phyloP scores from a whole-genome alignment of 2,888 invertebrate species.

The Hirtodrosophila trivittata region DNA sequence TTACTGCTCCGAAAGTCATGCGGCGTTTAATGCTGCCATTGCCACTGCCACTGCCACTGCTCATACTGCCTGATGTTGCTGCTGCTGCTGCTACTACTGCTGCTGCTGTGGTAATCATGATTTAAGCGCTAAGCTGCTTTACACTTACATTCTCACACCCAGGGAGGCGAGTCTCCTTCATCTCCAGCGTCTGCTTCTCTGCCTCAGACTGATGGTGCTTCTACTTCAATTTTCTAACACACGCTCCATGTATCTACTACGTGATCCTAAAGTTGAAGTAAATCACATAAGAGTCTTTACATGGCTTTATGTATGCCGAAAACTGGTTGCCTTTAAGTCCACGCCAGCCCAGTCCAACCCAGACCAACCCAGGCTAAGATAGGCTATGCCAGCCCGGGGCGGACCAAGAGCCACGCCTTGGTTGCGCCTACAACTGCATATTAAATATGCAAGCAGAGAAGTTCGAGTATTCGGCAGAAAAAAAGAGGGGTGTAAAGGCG shows the following conservation, averaged over 20 bases:
- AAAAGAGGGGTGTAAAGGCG: slow-evolving; percentile 38
- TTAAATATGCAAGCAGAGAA: slow-evolving; percentile 42
- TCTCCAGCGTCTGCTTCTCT: background rate
- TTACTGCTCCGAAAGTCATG: slow-evolving; percentile 62
- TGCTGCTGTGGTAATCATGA: slow-evolving; percentile 67
- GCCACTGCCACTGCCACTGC: background rate
- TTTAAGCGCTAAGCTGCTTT: slow-evolving; percentile 66
- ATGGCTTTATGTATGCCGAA: slow-evolving; percentile 3
- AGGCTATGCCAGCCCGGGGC: background rate
- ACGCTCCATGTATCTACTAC: slow-evolving; percentile 35
- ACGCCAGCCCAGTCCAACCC: background rate
- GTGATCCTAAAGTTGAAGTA: slow-evolving; percentile 47
- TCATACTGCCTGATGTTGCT: background rate
- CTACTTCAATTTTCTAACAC: slow-evolving; percentile 39
- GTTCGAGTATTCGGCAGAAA: slow-evolving; percentile 26
- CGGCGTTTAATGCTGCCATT: slow-evolving; percentile 17
- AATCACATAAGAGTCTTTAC: slow-evolving; percentile 41
- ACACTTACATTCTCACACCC: slow-evolving; percentile 45
- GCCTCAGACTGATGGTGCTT: background rate
- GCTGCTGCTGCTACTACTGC: slow-evolving; percentile 2
- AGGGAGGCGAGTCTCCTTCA: background rate
- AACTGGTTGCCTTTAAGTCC: slow-evolving; percentile 19
- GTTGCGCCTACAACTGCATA: slow-evolving; percentile 38
- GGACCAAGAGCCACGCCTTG: slow-evolving; percentile 6
- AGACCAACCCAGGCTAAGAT: too few species aligned